phyloP scores from a whole-genome alignment of 2,888 invertebrate species.

The Euproctis similis region DNA sequence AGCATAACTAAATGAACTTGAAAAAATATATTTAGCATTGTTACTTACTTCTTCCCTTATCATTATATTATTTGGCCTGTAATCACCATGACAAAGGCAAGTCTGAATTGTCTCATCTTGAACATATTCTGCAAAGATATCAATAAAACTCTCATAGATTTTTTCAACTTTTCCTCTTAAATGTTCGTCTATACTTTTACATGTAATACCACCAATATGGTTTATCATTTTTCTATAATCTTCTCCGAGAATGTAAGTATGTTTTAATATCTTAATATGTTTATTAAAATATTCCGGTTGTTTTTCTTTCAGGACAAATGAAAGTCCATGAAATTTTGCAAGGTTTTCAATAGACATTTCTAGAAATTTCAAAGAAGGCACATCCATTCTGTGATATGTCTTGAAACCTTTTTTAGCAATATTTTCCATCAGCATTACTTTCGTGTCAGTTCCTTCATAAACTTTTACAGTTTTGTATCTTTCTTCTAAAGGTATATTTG shows the following conservation, averaged over 20 bases:
- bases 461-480: slow-evolving; percentile 29
- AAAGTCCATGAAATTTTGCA: slow-evolving; percentile 37
- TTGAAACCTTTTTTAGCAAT: slow-evolving; percentile 28
- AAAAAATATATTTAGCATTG: too few species aligned
- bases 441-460: slow-evolving; percentile 25
- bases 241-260: slow-evolving; percentile 10
- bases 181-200: slow-evolving; percentile 18
- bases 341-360: slow-evolving; percentile 30
- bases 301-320: slow-evolving; percentile 28
- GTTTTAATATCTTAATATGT: slow-evolving; percentile 16
- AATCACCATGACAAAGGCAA: slow-evolving; percentile 33
- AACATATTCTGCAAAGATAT: slow-evolving; percentile 20
- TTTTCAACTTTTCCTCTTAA: slow-evolving; percentile 15
- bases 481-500: slow-evolving; percentile 27
- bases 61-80: slow-evolving; percentile 28
- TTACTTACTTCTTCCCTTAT: slow-evolving; percentile 34
- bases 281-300: slow-evolving; percentile 29
- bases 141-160: slow-evolving; percentile 9
- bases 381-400: slow-evolving; percentile 27
- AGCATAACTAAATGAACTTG: too few species aligned
- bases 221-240: slow-evolving; percentile 14
- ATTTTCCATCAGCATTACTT: slow-evolving; percentile 39
- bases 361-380: slow-evolving; percentile 27
- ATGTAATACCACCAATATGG: slow-evolving; percentile 11
- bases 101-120: slow-evolving; percentile 11